Evolutionary conservation across 2,888 invertebrate genomes (phyloP), one percentile per base, ranked within the genome.

Genomic region (Drosophila recens): DNA sequence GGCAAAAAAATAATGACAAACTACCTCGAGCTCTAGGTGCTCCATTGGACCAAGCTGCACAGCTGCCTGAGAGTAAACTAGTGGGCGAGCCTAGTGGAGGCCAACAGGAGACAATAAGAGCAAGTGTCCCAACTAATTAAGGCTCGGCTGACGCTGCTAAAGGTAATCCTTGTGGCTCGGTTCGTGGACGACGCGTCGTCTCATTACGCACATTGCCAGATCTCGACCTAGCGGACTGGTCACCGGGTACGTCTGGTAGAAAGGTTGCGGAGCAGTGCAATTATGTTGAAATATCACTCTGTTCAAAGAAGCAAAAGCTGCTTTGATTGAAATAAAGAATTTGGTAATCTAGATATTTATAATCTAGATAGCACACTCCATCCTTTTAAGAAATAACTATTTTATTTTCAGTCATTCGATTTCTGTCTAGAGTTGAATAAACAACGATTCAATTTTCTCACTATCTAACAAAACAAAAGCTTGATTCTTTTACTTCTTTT

Each of bases 251-350:
- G 0, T 74, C 90, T 23, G 96, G 96, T 0, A 79, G 65, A 0
- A 90, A 88, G 0, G 80, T 96, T 0, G 88, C 92, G 0, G 87
- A 97, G 0, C 80, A 48, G 79, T 94, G 96, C 0, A 97, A 95
- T 80, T 2, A 2, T 20, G 20, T 20, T 20, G 20, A 20, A 2
- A 20, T 20, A 20, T 20, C 20, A 20, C 20, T 20, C 20, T 20
- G 20, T 2, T 20, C 20, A 20, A 20, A 20, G 20, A 20, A 20
- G 20, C 20, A 20, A 20, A 20, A 20, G 20, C 20, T 20, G 20
- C 20, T 20, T 20, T 20, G 20, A 20, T 20, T 20, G 20, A 2
- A 20, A 20, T 20, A 20, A 20, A 20, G 20, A 20, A 20, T 20
- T 20, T 20, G 20, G 20, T 20, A 20, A 20, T 20, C 20, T 20